phyloP scores from a whole-genome alignment of 2,797 vertebrate genomes.

The Onychomys leucogaster region DNA sequence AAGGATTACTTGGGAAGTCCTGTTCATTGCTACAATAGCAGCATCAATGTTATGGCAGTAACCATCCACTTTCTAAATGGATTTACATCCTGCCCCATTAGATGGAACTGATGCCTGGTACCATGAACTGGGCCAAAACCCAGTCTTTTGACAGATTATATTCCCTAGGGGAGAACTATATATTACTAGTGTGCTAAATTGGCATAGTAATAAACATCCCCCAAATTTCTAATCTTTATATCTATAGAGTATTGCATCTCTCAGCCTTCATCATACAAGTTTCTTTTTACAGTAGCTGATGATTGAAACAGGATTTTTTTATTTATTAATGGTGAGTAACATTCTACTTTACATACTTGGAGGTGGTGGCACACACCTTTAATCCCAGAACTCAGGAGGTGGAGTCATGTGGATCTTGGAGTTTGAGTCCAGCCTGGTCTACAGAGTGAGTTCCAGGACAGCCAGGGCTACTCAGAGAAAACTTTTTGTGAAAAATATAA shows the following conservation, averaged over 20 bases:
- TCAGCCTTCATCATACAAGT: not conserved
- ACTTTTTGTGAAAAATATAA: too few relatives aligned
- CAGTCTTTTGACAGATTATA: not conserved
- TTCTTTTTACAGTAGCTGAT: not conserved
- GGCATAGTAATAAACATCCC: not conserved
- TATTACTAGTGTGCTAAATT: not conserved
- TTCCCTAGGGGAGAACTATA: not conserved
- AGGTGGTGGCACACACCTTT: too few relatives aligned
- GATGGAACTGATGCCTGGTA: not conserved
- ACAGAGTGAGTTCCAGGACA: too few relatives aligned
- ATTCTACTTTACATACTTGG: not conserved
- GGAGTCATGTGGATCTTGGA: too few relatives aligned
- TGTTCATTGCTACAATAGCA: not conserved
- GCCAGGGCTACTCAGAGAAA: too few relatives aligned
- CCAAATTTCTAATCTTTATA: not conserved
- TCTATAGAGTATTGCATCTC: not conserved
- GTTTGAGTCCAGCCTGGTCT: too few relatives aligned
- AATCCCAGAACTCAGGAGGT: too few relatives aligned
- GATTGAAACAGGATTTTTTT: not conserved
- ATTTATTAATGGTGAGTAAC: not conserved
- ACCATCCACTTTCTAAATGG: not conserved
- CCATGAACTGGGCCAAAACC: not conserved
- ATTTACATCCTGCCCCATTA: not conserved
- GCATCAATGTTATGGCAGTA: not conserved
- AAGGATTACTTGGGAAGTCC: not conserved